Evolutionary conservation across 2,113 vertebrate genomes (phyloP).

Genomic region (Triplophysa rosa): DNA sequence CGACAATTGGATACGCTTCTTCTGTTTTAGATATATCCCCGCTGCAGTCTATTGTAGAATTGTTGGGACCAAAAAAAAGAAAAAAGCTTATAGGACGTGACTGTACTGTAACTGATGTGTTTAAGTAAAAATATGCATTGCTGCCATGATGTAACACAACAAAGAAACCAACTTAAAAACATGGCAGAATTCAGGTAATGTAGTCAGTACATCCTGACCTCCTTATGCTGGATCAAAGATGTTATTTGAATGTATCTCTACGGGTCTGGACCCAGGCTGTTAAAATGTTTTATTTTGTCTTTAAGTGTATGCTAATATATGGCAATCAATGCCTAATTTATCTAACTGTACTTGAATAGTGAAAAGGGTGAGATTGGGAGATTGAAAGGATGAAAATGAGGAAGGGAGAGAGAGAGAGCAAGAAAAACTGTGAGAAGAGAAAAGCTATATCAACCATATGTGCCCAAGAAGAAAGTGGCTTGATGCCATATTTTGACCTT

Average conservation of each 20-base stretch:
- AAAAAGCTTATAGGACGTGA: not conserved
- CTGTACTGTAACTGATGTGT: not conserved
- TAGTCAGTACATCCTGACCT: constrained; percentile 14
- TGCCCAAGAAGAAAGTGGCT: constrained; percentile 1
- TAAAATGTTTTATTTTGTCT: constrained; percentile 45
- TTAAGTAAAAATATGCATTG: too few relatives aligned
- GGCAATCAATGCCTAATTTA: constrained; percentile 16
- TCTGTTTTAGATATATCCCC: constrained; percentile 8
- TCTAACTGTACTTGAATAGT: constrained; percentile 17
- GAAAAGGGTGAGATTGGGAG: not conserved
- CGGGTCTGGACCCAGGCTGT: not conserved
- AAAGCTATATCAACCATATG: not conserved
- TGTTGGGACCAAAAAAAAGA: not conserved
- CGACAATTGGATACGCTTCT: constrained; percentile 1
- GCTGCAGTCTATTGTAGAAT: not conserved
- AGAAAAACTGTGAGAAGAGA: not conserved
- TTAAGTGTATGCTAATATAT: constrained; percentile 53
- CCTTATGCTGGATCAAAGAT: not conserved
- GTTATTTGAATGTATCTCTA: constrained; percentile 3
- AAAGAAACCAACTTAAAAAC: not conserved
- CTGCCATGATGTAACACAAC: not conserved
- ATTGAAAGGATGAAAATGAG: not conserved
- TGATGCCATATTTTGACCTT: constrained; percentile 14
- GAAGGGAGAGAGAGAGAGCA: not conserved
- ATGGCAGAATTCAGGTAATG: not conserved